Evolutionary conservation across 2,888 invertebrate genomes (phyloP).

Genomic region (Amblyjoppa proteus): DNA sequence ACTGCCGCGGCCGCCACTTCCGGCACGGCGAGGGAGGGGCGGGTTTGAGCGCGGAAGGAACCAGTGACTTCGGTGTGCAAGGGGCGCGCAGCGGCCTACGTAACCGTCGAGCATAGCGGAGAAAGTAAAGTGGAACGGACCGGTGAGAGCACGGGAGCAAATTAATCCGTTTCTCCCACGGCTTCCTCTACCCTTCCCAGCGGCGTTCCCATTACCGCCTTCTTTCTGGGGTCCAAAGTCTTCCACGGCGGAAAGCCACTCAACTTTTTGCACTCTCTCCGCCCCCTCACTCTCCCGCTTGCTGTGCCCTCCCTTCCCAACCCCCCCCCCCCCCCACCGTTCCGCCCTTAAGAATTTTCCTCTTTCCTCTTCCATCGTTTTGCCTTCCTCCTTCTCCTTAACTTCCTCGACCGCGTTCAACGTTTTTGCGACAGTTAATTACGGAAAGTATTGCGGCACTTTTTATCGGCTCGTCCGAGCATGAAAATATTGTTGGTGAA

Average conservation of each 20-base stretch:
- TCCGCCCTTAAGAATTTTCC: conserved; percentile 10
- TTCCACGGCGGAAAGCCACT: conserved; percentile 75
- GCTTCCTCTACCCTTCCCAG: conserved; percentile 54
- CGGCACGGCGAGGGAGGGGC: background rate
- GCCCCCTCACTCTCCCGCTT: conserved; percentile 1
- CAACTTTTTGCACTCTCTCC: conserved; percentile 72
- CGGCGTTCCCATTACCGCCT: conserved; percentile 65
- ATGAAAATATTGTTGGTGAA: conserved; percentile 78
- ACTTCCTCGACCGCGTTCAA: conserved; percentile 58
- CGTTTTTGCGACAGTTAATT: conserved; percentile 78
- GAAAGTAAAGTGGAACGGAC: conserved; percentile 65
- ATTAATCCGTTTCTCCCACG: conserved; percentile 78
- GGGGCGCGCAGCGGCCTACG: conserved; percentile 8
- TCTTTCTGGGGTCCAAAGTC: conserved; percentile 69
- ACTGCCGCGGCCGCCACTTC: conserved; percentile 38
- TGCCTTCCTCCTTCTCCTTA: conserved; percentile 19
- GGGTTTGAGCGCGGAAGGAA: conserved; percentile 44
- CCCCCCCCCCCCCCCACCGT: conserved; percentile 26
- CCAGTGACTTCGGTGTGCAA: conserved; percentile 31
- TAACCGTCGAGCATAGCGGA: conserved; percentile 38
- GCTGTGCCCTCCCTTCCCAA: background rate
- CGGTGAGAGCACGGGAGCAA: conserved; percentile 69
- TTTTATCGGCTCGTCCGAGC: conserved; percentile 78
- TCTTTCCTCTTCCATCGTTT: conserved; percentile 42
- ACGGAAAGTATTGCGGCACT: conserved; percentile 78